Evolutionary conservation across 2,113 vertebrate genomes (phyloP).

Genomic region (Climacteris rufus): DNA sequence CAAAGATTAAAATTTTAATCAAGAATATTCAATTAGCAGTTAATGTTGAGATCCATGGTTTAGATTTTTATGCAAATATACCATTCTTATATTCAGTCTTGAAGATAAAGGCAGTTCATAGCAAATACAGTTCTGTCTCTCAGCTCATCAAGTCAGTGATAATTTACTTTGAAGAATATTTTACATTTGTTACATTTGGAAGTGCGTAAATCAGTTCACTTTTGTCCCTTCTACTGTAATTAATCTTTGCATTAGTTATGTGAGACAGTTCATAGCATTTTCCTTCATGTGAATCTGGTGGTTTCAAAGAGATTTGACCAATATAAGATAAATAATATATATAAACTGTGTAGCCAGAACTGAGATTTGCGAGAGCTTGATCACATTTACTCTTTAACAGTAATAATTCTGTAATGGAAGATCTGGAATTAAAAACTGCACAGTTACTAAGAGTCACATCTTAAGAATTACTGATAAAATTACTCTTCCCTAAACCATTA

Average conservation of each 20-base stretch:
- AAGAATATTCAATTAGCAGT: slow-evolving; percentile 62
- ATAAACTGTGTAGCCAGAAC: background rate
- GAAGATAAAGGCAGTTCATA: slow-evolving; percentile 46
- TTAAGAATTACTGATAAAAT: background rate
- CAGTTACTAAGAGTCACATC: background rate
- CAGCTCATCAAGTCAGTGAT: background rate
- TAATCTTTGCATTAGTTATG: slow-evolving; percentile 7
- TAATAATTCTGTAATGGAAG: background rate
- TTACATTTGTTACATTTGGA: background rate
- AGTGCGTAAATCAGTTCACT: slow-evolving; percentile 11
- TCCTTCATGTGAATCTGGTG: background rate
- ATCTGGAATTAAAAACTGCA: background rate
- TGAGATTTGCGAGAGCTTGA: background rate
- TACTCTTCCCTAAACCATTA: background rate
- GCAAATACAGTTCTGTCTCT: background rate
- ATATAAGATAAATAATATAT: background rate
- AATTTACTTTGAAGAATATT: slow-evolving; percentile 39
- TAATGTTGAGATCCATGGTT: slow-evolving; percentile 51
- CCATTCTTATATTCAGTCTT: slow-evolving; percentile 30
- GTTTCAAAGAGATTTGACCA: background rate
- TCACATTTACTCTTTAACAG: background rate
- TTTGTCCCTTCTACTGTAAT: background rate
- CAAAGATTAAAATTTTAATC: slow-evolving; percentile 68
- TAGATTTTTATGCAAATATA: slow-evolving; percentile 60
- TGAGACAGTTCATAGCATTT: background rate